These are phyloP conservation scores for Atherix ibis DNA, from an alignment of 2,888 invertebrate genomes.

Conservation along the genomic window DNA sequence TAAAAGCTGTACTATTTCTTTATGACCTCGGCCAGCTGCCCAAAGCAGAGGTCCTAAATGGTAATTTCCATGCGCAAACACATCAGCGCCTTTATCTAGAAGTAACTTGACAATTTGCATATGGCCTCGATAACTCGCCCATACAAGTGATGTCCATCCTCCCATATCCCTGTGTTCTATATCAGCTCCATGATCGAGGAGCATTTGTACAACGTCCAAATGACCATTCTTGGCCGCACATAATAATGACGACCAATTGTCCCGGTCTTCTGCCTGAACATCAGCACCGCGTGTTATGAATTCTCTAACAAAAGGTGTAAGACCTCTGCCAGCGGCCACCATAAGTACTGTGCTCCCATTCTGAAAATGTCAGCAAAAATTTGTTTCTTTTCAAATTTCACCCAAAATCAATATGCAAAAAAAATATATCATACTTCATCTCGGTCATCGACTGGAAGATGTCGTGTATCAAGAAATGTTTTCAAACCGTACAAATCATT, in stretches of 20 bases:
- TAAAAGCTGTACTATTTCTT: conserved; percentile 67
- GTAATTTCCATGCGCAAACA: conserved; percentile 90
- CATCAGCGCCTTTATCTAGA: conserved; percentile 77
- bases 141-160: conserved; percentile 94
- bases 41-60: conserved; percentile 80
- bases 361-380: conserved; percentile 33
- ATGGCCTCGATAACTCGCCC: conserved; percentile 90
- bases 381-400: conserved; percentile 6
- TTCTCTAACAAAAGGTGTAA: conserved; percentile 64
- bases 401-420: conserved; percentile 9
- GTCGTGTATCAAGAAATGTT: conserved; percentile 66
- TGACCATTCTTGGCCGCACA: conserved; percentile 85
- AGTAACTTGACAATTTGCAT: conserved; percentile 59
- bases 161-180: conserved; percentile 83
- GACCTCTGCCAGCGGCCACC: conserved; percentile 75
- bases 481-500: conserved; percentile 68
- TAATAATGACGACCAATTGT: conserved; percentile 83
- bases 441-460: conserved; percentile 68
- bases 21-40: conserved; percentile 87
- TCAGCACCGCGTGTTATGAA: conserved; percentile 84
- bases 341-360: conserved; percentile 90
- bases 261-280: conserved; percentile 77
- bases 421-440: conserved; percentile 50
- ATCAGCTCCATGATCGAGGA: conserved; percentile 71
- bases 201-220: conserved; percentile 58